Percentiles rank a stretch among this genome's conserved stretches.
Conservation (phyloP, 2,888 invertebrate genomes). For the Boloria euphrosyne region DNA sequence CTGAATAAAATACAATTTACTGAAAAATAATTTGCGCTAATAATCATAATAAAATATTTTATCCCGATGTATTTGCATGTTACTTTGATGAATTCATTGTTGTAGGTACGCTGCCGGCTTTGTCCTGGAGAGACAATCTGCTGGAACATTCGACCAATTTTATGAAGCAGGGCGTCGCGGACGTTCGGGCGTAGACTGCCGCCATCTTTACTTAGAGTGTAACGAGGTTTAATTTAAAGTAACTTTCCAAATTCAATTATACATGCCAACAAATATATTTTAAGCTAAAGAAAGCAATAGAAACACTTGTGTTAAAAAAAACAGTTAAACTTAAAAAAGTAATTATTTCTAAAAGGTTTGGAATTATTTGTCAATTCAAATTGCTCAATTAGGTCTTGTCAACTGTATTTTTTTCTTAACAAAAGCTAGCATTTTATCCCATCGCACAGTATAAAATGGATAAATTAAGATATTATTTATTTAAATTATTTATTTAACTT, state of each 20-base stretch:
- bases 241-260: constrained; percentile 28
- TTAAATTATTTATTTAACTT: constrained; percentile 78
- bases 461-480: constrained; percentile 59
- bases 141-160: constrained; percentile 88
- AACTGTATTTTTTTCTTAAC: constrained; percentile 15
- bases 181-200: constrained; percentile 92
- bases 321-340: neutral
- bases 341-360: neutral
- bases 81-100: constrained; percentile 32
- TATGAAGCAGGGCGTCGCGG: constrained; percentile 94
- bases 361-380: neutral
- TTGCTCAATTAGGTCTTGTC: neutral
- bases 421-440: constrained; percentile 46
- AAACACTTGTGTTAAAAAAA: constrained; percentile 1
- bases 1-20: too few species aligned
- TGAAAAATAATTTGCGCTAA: neutral
- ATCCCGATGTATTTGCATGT: neutral
- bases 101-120: constrained; percentile 93
- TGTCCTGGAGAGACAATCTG: constrained; percentile 89
- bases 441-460: constrained; percentile 57
- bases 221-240: constrained; percentile 88
- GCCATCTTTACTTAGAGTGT: constrained; percentile 92
- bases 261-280: constrained; percentile 39
- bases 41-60: neutral
- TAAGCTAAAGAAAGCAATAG: constrained; percentile 17